A percentile compares a stretch with the other conserved stretches of the same genome.
Conservation (phyloP, 2,113 vertebrate species). For the Typhlomys cinereus region DNA sequence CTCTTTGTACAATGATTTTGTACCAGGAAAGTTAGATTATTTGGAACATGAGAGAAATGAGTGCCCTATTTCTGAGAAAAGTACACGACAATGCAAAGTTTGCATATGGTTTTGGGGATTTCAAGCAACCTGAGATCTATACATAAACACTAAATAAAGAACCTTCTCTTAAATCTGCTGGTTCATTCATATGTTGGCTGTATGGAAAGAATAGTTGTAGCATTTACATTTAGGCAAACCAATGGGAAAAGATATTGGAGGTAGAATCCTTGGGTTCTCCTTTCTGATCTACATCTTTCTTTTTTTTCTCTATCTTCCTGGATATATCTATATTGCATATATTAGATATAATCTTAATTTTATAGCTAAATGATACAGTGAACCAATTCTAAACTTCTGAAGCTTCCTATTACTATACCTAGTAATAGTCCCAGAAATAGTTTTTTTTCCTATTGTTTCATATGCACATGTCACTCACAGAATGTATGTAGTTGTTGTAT, state of each 20-base stretch:
- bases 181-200: neutral
- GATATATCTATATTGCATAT: no score
- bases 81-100: neutral
- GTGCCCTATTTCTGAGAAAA: neutral
- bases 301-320: neutral
- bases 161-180: neutral
- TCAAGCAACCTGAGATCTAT: neutral
- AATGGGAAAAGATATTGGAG: neutral
- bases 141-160: neutral
- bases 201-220: neutral
- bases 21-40: neutral
- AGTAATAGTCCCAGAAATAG: neutral
- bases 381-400: conserved; percentile 24
- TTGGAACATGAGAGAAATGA: neutral
- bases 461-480: neutral
- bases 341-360: neutral
- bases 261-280: neutral
- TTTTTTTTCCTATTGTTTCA: conserved; percentile 39
- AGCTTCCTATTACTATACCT: neutral
- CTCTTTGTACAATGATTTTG: neutral
- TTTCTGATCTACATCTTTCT: neutral
- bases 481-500: neutral
- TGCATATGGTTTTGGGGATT: neutral
- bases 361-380: neutral
- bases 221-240: neutral